Evolutionary conservation across 2,113 vertebrate species (phyloP).

Genomic region (Xenopus borealis): DNA sequence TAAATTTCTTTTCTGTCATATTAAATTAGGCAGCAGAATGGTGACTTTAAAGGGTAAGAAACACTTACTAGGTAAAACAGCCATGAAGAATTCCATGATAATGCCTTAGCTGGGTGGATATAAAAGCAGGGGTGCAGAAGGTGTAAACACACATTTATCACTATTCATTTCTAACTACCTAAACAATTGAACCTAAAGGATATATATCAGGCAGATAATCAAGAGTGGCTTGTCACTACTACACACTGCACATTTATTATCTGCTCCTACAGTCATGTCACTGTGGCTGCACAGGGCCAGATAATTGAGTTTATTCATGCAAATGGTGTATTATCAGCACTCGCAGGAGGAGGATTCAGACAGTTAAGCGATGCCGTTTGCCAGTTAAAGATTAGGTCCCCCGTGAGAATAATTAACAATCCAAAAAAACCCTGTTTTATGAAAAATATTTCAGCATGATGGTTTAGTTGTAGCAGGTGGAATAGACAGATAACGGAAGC

Average conservation of each 20-base stretch:
- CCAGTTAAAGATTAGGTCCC: constrained; percentile 76
- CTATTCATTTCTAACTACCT: constrained; percentile 37
- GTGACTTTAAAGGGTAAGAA: not conserved
- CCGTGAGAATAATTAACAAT: constrained; percentile 78
- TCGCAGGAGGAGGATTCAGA: constrained; percentile 73
- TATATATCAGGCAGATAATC: constrained; percentile 68
- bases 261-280: constrained; percentile 64
- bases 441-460: constrained; percentile 56
- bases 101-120: not conserved
- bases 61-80: not conserved
- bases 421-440: constrained; percentile 62
- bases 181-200: constrained; percentile 66
- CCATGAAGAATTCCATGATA: not conserved
- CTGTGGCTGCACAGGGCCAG: constrained; percentile 62
- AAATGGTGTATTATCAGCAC: constrained; percentile 78
- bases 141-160: constrained; percentile 14
- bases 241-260: constrained; percentile 59
- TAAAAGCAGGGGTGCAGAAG: not conserved
- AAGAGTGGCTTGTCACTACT: constrained; percentile 62
- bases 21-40: too few relatives aligned
- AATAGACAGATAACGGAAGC: constrained; percentile 71
- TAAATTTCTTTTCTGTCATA: too few relatives aligned
- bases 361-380: constrained; percentile 70
- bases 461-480: constrained; percentile 73
- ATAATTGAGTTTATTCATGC: constrained; percentile 71